Percentiles rank a stretch among this genome's conserved stretches.
Evolutionary conservation across 2,113 vertebrate species (phyloP).

Genomic region (Siphamia tubifer): DNA sequence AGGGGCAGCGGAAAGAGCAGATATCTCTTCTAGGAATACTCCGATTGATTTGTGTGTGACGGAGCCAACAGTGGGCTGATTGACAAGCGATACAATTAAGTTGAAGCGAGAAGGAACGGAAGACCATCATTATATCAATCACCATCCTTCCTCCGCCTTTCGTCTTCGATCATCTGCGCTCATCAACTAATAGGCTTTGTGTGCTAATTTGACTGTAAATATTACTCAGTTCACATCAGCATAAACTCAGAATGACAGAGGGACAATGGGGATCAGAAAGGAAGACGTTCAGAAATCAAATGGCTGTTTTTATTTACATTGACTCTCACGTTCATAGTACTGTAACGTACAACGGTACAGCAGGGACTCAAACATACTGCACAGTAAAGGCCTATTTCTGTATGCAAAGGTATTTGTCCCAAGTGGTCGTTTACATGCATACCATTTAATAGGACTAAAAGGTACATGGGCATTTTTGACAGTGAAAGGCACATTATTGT

Average conservation of each 20-base stretch:
- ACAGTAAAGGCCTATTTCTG: background rate
- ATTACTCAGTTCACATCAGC: constrained; percentile 12
- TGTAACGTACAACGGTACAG: background rate
- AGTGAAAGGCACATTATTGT: constrained; percentile 24
- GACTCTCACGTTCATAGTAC: background rate
- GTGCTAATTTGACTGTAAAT: constrained; percentile 36
- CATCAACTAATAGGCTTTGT: constrained; percentile 52
- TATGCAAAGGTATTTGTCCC: background rate
- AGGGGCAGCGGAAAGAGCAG: constrained; percentile 25
- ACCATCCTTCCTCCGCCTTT: constrained; percentile 28
- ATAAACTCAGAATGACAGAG: constrained; percentile 1
- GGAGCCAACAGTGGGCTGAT: constrained; percentile 46
- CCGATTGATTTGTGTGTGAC: constrained; percentile 46
- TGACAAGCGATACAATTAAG: constrained; percentile 70
- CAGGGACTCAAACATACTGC: background rate
- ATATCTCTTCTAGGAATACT: constrained; percentile 49
- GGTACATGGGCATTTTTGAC: constrained; percentile 26
- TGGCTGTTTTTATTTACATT: background rate
- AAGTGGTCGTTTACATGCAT: background rate
- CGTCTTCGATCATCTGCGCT: constrained; percentile 34
- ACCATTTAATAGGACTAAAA: constrained; percentile 7
- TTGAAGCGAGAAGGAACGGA: constrained; percentile 44
- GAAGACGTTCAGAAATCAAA: background rate
- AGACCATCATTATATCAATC: constrained; percentile 61
- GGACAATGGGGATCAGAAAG: background rate